Evolutionary conservation across 2,888 invertebrate genomes (phyloP).

Genomic region (Caradrina kadenii): DNA sequence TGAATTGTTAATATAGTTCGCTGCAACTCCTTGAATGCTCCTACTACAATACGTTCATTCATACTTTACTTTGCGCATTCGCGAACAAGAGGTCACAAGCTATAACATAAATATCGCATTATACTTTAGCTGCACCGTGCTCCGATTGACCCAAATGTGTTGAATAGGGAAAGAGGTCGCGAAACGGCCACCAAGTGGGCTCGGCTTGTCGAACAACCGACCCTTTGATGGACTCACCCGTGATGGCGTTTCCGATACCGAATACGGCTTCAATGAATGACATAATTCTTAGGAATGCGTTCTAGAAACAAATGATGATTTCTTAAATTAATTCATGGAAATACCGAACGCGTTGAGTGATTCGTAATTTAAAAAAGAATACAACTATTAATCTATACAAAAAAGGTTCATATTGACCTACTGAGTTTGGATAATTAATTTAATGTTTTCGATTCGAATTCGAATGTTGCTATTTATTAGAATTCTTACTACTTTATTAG

Average conservation of each 20-base stretch:
- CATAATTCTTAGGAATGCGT: slow-evolving; percentile 42
- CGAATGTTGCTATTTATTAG: background rate
- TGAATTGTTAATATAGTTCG: slow-evolving; percentile 23
- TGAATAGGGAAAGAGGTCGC: slow-evolving; percentile 74
- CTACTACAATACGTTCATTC: slow-evolving; percentile 38
- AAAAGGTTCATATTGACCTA: background rate
- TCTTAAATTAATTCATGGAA: slow-evolving; percentile 1
- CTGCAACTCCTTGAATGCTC: slow-evolving; percentile 12
- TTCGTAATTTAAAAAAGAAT: slow-evolving; percentile 26
- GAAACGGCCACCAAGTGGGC: slow-evolving; percentile 59
- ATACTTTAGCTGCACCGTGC: slow-evolving; percentile 61
- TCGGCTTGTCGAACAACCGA: slow-evolving; percentile 66
- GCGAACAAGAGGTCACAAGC: slow-evolving; percentile 41
- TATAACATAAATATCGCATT: slow-evolving; percentile 49
- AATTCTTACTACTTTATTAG: background rate
- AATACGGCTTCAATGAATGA: slow-evolving; percentile 31
- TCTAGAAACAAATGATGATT: slow-evolving; percentile 17
- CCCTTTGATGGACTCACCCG: slow-evolving; percentile 69
- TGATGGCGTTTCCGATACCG: slow-evolving; percentile 65
- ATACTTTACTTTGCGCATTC: slow-evolving; percentile 33
- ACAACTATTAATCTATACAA: background rate
- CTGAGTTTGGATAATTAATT: background rate
- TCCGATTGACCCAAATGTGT: slow-evolving; percentile 79
- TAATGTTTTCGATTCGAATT: background rate
- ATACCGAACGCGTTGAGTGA: background rate